Conservation (phyloP, 2,797 vertebrate species). For the Spheniscus humboldti region DNA sequence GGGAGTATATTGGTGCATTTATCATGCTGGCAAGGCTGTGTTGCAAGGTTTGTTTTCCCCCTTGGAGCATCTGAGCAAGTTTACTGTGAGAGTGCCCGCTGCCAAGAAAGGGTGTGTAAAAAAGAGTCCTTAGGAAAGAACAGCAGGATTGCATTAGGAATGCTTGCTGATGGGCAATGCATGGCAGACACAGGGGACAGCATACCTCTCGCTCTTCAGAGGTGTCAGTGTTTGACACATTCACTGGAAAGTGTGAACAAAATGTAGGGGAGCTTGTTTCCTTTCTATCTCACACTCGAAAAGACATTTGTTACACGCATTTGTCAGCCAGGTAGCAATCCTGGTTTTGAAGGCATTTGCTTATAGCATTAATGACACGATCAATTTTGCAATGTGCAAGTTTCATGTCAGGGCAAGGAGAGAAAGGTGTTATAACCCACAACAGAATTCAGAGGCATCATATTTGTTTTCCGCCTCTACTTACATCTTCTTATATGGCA, state of each 20-base stretch:
- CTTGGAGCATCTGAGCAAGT: background rate
- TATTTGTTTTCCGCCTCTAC: background rate
- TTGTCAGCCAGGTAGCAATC: background rate
- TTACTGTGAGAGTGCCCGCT: background rate
- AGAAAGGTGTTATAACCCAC: background rate
- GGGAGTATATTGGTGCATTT: background rate
- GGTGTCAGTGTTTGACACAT: constrained; percentile 39
- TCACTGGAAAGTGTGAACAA: constrained; percentile 24
- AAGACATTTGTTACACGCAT: background rate
- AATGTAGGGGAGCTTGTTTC: constrained; percentile 16
- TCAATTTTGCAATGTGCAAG: background rate
- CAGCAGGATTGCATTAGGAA: background rate
- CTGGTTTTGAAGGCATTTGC: background rate
- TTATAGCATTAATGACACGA: background rate
- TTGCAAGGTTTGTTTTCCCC: background rate
- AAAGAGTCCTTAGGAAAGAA: background rate
- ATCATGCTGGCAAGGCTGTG: background rate
- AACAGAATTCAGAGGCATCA: background rate
- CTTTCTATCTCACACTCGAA: background rate
- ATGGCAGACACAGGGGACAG: background rate
- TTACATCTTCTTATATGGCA: background rate
- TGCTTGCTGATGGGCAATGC: background rate
- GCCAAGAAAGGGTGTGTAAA: background rate
- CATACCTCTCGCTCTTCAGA: background rate
- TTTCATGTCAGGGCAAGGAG: background rate